Evolutionary conservation across 2,888 invertebrate genomes (phyloP).

Genomic region (Synanthedon myopaeformis): DNA sequence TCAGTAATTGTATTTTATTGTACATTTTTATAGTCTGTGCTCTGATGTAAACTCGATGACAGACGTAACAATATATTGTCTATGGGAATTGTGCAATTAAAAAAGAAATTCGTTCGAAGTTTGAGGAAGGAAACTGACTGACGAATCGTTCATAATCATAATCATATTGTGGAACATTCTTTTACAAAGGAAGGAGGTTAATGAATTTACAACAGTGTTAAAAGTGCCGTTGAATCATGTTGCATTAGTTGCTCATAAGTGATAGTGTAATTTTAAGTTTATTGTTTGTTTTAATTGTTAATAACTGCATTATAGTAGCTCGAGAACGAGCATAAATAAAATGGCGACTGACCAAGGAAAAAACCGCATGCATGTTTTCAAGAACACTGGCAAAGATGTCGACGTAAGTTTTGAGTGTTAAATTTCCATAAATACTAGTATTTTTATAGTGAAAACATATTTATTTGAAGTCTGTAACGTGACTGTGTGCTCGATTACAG

Average conservation of each 20-base stretch:
- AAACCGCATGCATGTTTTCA: constrained; percentile 93
- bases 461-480: constrained; percentile 1
- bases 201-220: constrained; percentile 49
- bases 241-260: constrained; percentile 38
- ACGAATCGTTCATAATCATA: constrained; percentile 14
- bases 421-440: constrained; percentile 1
- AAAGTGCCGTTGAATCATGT: constrained; percentile 56
- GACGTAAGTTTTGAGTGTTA: constrained; percentile 81
- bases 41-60: not conserved
- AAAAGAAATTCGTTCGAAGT: not conserved
- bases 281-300: constrained; percentile 55
- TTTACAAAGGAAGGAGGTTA: constrained; percentile 38
- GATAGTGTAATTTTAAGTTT: constrained; percentile 45
- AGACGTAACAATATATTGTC: not conserved
- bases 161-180: constrained; percentile 45
- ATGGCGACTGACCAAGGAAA: constrained; percentile 84
- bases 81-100: not conserved
- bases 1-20: too few species aligned
- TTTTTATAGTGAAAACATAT: constrained; percentile 4
- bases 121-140: not conserved
- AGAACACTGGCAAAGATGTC: constrained; percentile 99
- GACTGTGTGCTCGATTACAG: constrained; percentile 52
- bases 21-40: too few species aligned
- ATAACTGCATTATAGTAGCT: constrained; percentile 38
- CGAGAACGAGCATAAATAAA: constrained; percentile 65